Base-by-base conservation (phyloP, 2,888 invertebrate genomes). In the Thysanoteuthis rhombus region DNA sequence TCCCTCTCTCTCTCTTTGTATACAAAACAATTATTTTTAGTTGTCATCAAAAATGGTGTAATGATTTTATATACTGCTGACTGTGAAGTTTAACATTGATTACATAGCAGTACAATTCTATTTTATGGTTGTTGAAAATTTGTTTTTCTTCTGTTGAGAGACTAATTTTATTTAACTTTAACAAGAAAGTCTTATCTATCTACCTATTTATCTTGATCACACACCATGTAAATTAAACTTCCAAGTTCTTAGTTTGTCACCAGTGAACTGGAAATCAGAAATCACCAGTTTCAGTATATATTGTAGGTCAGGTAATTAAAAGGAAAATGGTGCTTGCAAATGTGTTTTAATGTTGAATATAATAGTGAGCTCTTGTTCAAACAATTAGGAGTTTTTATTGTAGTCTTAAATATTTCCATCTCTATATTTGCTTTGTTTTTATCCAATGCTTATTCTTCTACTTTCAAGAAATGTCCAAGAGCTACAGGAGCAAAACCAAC, bases 401-500 rank as follows among this genome's bases (percentile, higher is more conserved):
- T 36, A 3, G 12, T n/a, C 19, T n/a, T 75, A 16, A n/a, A 75
- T 75, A 75, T 75, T 75, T n/a, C 8, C 16, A 10, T 6, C 32
- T 32, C 0, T 32, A 2, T 36, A 0, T 22, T 52, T 52, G 22
- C 22, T 4, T 52, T 52, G 22, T 52, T 52, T 52, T 75, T n/a
- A n/a, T 75, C 32, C 32, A 8, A 58, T 25, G n/a, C n/a, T 32
- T 58, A 4, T 58, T 28, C 28, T 58, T 58, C 36, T 75, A 8
- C n/a, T 10, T n/a, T n/a, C 36, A 12, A 98, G 98, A 96, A 96
- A 98, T 96, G 98, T 99, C 94, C 98, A 98, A 95, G 99, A 99
- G 96, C 97, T 99, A 93, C 99, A 99, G 97, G 97, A 98, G 92
- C 98, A 98, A 96, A 99, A 99, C 97, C 98, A 98, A 96, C 98